Evolutionary conservation across 2,888 invertebrate genomes (phyloP).

Genomic region (Netelia inedita): DNA sequence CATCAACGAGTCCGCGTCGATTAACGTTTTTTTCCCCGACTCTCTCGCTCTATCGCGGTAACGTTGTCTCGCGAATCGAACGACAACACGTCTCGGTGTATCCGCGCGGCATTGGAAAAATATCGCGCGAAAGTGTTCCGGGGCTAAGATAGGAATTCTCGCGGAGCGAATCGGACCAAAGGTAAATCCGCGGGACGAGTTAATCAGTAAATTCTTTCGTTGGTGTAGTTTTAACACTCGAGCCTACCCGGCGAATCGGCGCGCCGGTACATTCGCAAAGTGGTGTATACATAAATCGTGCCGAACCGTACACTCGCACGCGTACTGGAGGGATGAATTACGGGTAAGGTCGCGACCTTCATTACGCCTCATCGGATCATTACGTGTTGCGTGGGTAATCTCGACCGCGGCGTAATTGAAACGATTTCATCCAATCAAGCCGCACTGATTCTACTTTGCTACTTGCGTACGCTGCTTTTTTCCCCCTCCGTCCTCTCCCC

Average conservation of each 20-base stretch:
- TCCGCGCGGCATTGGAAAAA: not conserved
- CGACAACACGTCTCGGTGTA: no score
- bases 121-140: not conserved
- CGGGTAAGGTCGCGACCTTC: conserved; percentile 71
- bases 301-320: conserved; percentile 25
- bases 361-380: conserved; percentile 70
- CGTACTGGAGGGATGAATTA: conserved; percentile 61
- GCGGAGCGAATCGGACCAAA: not conserved
- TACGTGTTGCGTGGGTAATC: conserved; percentile 71
- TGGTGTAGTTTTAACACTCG: not conserved
- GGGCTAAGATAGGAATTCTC: not conserved
- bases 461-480: conserved; percentile 48
- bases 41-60: not conserved
- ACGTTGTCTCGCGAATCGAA: no score
- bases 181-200: not conserved
- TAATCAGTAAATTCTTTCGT: conserved; percentile 9
- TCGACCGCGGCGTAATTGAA: conserved; percentile 69
- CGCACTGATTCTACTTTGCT: conserved; percentile 67
- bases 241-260: not conserved
- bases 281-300: not conserved
- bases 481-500: not conserved
- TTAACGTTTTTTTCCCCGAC: not conserved
- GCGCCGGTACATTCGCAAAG: not conserved
- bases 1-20: not conserved
- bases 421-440: conserved; percentile 72